phyloP scores from a whole-genome alignment of 2,113 vertebrate species.

The Phylloscopus trochiloides region DNA sequence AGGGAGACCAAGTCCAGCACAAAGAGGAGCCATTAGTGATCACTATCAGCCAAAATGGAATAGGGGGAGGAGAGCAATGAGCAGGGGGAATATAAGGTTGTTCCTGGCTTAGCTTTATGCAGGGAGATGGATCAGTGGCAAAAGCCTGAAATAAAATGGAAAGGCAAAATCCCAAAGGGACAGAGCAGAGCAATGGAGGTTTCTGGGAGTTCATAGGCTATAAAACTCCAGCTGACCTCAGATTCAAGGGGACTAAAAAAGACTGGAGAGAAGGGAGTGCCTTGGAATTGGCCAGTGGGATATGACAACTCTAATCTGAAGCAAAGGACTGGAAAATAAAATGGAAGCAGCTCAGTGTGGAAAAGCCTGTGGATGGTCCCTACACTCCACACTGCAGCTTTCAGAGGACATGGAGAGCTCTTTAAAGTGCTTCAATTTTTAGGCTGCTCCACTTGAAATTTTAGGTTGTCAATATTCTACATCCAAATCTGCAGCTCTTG shows the following conservation, averaged over 20 bases:
- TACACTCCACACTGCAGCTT: rapidly evolving
- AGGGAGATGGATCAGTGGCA: neutral
- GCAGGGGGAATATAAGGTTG: neutral
- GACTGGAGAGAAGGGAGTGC: neutral
- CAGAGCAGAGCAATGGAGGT: neutral
- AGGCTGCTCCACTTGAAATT: neutral
- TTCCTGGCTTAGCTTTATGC: neutral
- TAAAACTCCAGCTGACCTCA: conserved; percentile 26
- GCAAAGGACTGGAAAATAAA: neutral
- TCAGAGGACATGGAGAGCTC: neutral
- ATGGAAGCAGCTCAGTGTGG: neutral
- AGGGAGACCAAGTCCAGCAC: neutral
- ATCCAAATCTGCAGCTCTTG: neutral
- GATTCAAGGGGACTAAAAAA: neutral
- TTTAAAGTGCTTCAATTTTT: neutral
- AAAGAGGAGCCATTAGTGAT: neutral
- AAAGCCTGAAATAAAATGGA: neutral
- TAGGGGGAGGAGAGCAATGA: neutral
- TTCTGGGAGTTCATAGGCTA: neutral
- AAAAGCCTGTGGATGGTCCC: neutral
- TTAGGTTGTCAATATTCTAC: neutral
- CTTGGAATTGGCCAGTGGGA: neutral
- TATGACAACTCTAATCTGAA: neutral
- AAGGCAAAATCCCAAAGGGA: neutral
- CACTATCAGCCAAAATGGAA: neutral